Percentiles rank a stretch among this genome's conserved stretches.
Evolutionary conservation across 64 coral and sea anemone genomes (phyloP).

Genomic region (Dendronephthya gigantea): DNA sequence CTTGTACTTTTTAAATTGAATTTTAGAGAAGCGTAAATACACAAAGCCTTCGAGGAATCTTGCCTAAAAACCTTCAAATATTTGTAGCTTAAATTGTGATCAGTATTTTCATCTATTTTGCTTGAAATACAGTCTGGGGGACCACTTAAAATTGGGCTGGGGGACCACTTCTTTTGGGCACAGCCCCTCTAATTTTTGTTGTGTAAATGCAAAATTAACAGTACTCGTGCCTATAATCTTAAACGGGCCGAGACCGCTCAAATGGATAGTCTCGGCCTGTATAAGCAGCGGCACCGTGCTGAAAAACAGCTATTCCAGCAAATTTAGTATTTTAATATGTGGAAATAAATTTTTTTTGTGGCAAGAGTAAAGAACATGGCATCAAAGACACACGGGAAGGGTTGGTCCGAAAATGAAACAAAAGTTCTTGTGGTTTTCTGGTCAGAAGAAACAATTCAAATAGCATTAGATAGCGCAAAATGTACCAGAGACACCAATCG

Average conservation of each 20-base stretch:
- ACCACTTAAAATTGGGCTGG: background rate
- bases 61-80: too few relatives aligned
- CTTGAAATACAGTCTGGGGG: too few relatives aligned
- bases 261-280: background rate
- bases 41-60: too few relatives aligned
- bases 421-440: background rate
- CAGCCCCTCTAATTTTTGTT: background rate
- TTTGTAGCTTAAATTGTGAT: too few relatives aligned
- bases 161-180: background rate
- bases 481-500: background rate
- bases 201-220: too few relatives aligned
- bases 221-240: background rate
- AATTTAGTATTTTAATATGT: background rate
- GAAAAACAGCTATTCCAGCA: background rate
- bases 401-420: background rate
- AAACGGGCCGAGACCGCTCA: background rate
- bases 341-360: background rate
- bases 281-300: background rate
- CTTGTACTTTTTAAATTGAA: too few relatives aligned
- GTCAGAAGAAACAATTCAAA: background rate
- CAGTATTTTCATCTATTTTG: too few relatives aligned
- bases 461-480: background rate
- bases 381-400: background rate
- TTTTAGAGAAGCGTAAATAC: too few relatives aligned
- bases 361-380: background rate